Evolutionary conservation across 2,888 invertebrate species (phyloP), one percentile per base, ranked within the genome.

Genomic region (Acanthacorydalis orientalis): DNA sequence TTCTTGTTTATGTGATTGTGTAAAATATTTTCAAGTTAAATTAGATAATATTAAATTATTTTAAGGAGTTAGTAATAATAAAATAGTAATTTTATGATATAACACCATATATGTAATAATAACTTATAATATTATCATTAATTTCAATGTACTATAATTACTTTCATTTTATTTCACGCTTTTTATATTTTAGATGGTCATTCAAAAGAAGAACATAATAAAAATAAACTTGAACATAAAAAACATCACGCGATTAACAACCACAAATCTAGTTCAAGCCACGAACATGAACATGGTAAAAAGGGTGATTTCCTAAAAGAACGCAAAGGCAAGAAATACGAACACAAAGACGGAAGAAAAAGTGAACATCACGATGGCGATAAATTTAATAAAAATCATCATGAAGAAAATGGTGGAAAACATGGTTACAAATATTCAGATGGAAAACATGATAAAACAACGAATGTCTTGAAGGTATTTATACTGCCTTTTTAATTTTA

Each of bases 321-420:
- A 7, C 47, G 55, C 10, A 64, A 63, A 46, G 60, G 57, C 51
- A 56, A 56, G 40, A 53, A 57, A 15, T 58, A 60, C 44, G 55
- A 52, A 7, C 64, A 63, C 48, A 55, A 57, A 32, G 62, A 58
- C 23, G 63, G 63, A 2, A 64, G 62, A 50, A 64, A 65, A 51
- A 55, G 53, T 16, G 55, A 56, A n/a, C 56, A 59, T 16, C 56
- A 59, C 47, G 53, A 55, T n/a, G 55, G 54, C 41, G 58, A 51
- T 41, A 49, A 54, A 4, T 62, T 62, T 49, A 55, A 59, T 42
- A 53, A 56, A 9, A 55, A 54, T 37, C 57, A 63, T 40, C 53
- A 59, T n/a, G 50, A 56, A 3, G 52, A 51, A 16, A 60, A 58
- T 6, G 57, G 52, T 31, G 57, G 59, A 2, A 53, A 56, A 31